Evolutionary conservation across 1,140 invertebrate species (phyloP).

Genomic region (Trialeurodes vaporariorum): DNA sequence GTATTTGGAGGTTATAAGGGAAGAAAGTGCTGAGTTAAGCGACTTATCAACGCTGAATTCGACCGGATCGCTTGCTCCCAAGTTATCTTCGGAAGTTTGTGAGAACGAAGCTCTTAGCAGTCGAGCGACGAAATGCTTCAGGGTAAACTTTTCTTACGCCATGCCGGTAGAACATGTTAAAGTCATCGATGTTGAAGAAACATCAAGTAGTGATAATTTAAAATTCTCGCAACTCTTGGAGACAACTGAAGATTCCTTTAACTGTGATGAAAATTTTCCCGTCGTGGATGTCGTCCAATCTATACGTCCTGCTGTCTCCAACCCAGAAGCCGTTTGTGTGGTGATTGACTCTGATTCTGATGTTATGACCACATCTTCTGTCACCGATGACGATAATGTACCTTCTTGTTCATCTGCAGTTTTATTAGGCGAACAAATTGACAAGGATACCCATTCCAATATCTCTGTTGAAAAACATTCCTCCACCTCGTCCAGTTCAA

Average conservation of each 20-base stretch:
- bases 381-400: neutral
- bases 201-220: no score
- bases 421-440: neutral
- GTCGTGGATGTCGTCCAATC: neutral
- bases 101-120: no score
- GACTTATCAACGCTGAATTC: no score
- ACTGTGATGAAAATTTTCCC: neutral
- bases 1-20: neutral
- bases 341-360: neutral
- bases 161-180: neutral
- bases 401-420: neutral
- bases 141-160: neutral
- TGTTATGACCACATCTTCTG: neutral
- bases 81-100: no score
- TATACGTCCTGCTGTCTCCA: neutral
- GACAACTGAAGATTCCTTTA: no score
- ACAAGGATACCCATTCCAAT: no score
- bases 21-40: neutral
- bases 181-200: neutral
- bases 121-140: neutral
- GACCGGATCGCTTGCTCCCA: no score
- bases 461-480: no score
- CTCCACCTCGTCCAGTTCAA: no score
- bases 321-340: neutral
- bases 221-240: no score